These are phyloP conservation scores for Zaprionus nigranus DNA, from an alignment of 1,140 invertebrate genomes.

Conservation along the genomic window DNA sequence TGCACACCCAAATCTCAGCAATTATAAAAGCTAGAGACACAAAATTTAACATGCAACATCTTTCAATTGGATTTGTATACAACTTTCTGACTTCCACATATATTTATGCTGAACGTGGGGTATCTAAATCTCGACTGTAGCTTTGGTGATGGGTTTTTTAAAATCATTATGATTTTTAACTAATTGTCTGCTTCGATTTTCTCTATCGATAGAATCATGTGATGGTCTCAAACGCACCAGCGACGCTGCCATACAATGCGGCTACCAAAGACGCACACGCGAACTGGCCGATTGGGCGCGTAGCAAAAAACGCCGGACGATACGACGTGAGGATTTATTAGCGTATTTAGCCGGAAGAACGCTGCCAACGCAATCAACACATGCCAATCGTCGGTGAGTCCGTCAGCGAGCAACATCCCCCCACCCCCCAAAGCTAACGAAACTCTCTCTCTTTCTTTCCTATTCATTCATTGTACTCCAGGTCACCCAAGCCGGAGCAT, in stretches of 20 bases:
- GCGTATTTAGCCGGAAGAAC: conserved; percentile 91
- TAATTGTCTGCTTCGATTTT: too few species aligned
- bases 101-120: too few species aligned
- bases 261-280: conserved; percentile 90
- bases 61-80: too few species aligned
- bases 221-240: conserved; percentile 89
- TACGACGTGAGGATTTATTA: conserved; percentile 91
- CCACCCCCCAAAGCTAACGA: conserved; percentile 40
- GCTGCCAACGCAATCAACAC: conserved; percentile 87
- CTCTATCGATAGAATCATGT: conserved; percentile 87
- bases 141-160: too few species aligned
- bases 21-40: too few species aligned
- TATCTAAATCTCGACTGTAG: too few species aligned
- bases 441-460: not conserved
- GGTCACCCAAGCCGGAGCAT: conserved; percentile 78
- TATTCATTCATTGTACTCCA: conserved; percentile 11
- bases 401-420: conserved; percentile 17
- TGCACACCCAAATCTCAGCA: too few species aligned
- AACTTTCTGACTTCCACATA: too few species aligned
- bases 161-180: too few species aligned
- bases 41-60: too few species aligned
- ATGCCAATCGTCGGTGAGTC: conserved; percentile 85
- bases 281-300: conserved; percentile 92
- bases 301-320: conserved; percentile 89
- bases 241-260: conserved; percentile 90